These are phyloP conservation scores for Osmerus eperlanus DNA, from an alignment of 2,113 vertebrate genomes.

Conservation along the genomic window DNA sequence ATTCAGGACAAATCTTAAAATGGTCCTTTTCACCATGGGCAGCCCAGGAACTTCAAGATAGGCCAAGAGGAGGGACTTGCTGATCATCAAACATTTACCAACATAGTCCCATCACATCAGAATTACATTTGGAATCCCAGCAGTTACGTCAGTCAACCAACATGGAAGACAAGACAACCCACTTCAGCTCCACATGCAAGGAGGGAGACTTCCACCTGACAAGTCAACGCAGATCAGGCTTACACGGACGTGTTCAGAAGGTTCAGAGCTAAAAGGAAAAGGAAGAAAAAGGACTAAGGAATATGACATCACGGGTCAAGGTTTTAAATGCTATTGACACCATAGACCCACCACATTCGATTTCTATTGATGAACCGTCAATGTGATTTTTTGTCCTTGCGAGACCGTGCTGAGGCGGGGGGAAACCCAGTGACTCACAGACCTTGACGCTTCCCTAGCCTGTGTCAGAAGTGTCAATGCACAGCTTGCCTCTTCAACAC, in stretches of 20 bases:
- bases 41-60: constrained; percentile 17
- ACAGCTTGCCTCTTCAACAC: too few species aligned
- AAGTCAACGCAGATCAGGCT: constrained; percentile 15
- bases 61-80: constrained; percentile 37
- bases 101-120: constrained; percentile 44
- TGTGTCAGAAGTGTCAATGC: too few species aligned
- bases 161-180: constrained; percentile 34
- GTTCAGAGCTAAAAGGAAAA: background rate
- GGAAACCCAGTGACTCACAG: background rate
- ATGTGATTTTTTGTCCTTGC: background rate
- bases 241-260: constrained; percentile 8
- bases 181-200: constrained; percentile 46
- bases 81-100: constrained; percentile 62
- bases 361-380: background rate
- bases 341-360: background rate
- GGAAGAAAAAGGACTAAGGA: background rate
- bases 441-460: background rate
- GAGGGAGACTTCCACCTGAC: constrained; percentile 15
- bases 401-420: background rate
- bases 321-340: too few species aligned
- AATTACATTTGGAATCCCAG: constrained; percentile 60
- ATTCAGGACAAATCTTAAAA: constrained; percentile 37
- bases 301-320: too few species aligned
- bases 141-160: constrained; percentile 43
- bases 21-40: constrained; percentile 44